Percentiles rank a stretch among this genome's conserved stretches.
Evolutionary conservation across 2,888 invertebrate genomes (phyloP).

Genomic region (Drosophila multiciliata): DNA sequence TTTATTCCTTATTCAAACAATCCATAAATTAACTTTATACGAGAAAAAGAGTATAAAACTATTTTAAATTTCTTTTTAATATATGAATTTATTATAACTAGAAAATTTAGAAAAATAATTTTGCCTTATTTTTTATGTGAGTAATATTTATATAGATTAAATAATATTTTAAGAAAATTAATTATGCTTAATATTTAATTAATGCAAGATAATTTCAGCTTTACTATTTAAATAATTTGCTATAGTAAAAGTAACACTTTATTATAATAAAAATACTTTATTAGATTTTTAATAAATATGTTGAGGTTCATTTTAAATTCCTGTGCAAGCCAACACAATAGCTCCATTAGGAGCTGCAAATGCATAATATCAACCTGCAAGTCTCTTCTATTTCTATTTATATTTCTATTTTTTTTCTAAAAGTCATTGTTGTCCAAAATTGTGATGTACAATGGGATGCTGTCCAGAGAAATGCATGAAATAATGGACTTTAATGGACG

Average conservation of each 20-base stretch:
- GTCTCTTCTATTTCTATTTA: conserved; percentile 14
- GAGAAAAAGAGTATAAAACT: not conserved
- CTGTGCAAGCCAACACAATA: conserved; percentile 51
- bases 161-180: not conserved
- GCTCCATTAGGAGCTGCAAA: conserved; percentile 54
- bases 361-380: conserved; percentile 14
- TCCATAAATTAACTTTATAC: no score
- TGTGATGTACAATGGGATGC: conserved; percentile 39
- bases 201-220: not conserved
- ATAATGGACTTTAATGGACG: conserved; percentile 65
- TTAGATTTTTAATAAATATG: not conserved
- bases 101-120: not conserved
- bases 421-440: conserved; percentile 59
- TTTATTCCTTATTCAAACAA: not conserved
- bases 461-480: conserved; percentile 24
- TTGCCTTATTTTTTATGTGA: not conserved
- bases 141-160: not conserved
- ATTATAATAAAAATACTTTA: not conserved
- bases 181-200: not conserved
- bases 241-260: not conserved
- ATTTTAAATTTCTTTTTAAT: not conserved
- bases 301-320: not conserved
- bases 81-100: not conserved
- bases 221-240: not conserved
- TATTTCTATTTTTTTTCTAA: conserved; percentile 16